Evolutionary conservation across 2,888 invertebrate genomes (phyloP).

Genomic region (Lagria hirta): DNA sequence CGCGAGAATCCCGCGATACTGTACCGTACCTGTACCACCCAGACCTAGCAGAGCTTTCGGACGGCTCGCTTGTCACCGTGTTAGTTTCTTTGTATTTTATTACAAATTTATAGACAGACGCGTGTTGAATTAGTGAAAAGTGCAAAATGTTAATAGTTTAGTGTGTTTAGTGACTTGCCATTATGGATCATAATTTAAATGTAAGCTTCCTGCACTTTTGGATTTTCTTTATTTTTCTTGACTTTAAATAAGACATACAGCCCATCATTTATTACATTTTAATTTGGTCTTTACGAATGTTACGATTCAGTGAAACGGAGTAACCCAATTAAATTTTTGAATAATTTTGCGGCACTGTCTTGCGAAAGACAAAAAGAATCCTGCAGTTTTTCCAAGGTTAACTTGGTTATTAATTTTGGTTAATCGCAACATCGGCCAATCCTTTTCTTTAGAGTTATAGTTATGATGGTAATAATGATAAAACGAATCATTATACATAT

Average conservation of each 20-base stretch:
- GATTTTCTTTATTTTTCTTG: too few species aligned
- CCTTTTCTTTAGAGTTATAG: conserved; percentile 20
- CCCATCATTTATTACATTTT: too few species aligned
- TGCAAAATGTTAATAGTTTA: conserved; percentile 14
- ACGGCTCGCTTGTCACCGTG: conserved; percentile 15
- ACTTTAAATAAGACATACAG: too few species aligned
- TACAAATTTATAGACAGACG: conserved; percentile 10
- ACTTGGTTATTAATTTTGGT: conserved; percentile 43
- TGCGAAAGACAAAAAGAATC: too few species aligned
- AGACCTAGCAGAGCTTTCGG: conserved; percentile 31
- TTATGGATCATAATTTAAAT: conserved; percentile 11
- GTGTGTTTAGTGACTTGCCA: too few species aligned
- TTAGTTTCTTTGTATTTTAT: conserved; percentile 18
- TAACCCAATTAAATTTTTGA: too few species aligned
- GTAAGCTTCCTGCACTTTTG: too few species aligned
- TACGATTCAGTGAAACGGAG: too few species aligned
- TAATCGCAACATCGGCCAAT: conserved; percentile 35
- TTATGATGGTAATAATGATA: conserved; percentile 21
- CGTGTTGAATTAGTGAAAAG: conserved; percentile 5
- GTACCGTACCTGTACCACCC: conserved; percentile 29
- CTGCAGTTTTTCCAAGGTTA: conserved; percentile 39
- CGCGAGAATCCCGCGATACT: conserved; percentile 23
- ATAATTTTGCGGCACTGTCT: too few species aligned
- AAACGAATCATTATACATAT: conserved; percentile 4
- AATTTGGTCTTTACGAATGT: too few species aligned